These are phyloP conservation scores for Leucania comma DNA, from an alignment of 2,888 invertebrate species.

Conservation along the genomic window DNA sequence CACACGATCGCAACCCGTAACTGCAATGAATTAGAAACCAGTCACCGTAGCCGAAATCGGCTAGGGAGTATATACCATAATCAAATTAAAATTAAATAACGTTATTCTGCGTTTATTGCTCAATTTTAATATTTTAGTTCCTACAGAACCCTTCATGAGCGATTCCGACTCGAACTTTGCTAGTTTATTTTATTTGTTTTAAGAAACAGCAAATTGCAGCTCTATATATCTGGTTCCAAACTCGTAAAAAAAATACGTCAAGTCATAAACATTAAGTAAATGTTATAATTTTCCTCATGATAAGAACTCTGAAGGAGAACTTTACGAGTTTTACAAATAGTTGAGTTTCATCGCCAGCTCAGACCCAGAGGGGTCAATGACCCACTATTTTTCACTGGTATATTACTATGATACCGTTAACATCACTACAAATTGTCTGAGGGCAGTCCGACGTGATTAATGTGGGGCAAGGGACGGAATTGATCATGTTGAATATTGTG, in stretches of 20 bases:
- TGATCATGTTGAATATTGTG: not conserved
- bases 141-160: no score
- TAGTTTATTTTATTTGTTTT: not conserved
- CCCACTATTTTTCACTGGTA: slow-evolving; percentile 43
- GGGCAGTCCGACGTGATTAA: slow-evolving; percentile 19
- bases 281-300: slow-evolving; percentile 9
- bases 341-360: slow-evolving; percentile 43
- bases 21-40: no score
- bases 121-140: no score
- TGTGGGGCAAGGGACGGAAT: slow-evolving; percentile 9
- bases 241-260: not conserved
- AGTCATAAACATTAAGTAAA: not conserved
- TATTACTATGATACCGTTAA: slow-evolving; percentile 43
- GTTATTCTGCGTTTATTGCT: no score
- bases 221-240: not conserved
- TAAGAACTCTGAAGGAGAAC: slow-evolving; percentile 37
- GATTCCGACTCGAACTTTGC: no score
- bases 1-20: no score
- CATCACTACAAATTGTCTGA: slow-evolving; percentile 35
- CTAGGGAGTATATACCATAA: no score
- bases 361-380: slow-evolving; percentile 27
- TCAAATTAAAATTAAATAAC: no score
- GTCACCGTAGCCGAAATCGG: no score
- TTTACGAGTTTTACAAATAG: slow-evolving; percentile 51
- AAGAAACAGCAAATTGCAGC: not conserved